Evolutionary conservation across 1,140 invertebrate species (phyloP).

Genomic region (Cherax quadricarinatus): DNA sequence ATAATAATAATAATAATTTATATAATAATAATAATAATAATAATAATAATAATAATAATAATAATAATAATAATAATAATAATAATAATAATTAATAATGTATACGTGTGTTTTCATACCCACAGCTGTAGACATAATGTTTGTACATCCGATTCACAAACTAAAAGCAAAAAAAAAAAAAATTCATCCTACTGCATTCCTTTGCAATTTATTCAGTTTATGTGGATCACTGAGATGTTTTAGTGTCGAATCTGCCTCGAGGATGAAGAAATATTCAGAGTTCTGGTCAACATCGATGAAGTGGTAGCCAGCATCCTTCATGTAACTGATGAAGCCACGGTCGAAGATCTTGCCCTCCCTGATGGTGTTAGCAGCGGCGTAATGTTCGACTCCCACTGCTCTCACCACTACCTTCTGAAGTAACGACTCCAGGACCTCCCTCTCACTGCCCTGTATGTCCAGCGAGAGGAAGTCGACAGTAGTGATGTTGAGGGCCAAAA

Average conservation of each 20-base stretch:
- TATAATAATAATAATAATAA: too few species aligned
- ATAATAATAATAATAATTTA: too few species aligned
- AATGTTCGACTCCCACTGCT: slow-evolving; percentile 59
- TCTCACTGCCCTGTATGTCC: slow-evolving; percentile 64
- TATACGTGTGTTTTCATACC: too few species aligned
- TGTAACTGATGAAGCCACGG: slow-evolving; percentile 46
- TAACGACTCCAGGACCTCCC: slow-evolving; percentile 41
- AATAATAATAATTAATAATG: slow-evolving; percentile 5
- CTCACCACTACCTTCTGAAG: slow-evolving; percentile 26
- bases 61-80: neutral
- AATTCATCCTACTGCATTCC: neutral
- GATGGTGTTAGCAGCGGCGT: neutral
- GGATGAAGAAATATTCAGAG: slow-evolving; percentile 53
- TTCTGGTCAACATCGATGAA: slow-evolving; percentile 37
- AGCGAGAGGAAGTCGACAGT: slow-evolving; percentile 68
- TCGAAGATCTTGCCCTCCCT: neutral
- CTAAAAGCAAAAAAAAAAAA: too few species aligned
- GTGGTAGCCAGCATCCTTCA: slow-evolving; percentile 57
- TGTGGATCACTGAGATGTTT: neutral
- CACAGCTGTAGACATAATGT: too few species aligned
- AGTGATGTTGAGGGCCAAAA: slow-evolving; percentile 58
- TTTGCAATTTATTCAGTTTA: neutral
- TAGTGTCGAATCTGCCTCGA: neutral
- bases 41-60: too few species aligned
- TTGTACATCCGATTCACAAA: too few species aligned